Evolutionary conservation across 2,888 invertebrate species (phyloP).

Genomic region (Hofmannophila pseudospretella): DNA sequence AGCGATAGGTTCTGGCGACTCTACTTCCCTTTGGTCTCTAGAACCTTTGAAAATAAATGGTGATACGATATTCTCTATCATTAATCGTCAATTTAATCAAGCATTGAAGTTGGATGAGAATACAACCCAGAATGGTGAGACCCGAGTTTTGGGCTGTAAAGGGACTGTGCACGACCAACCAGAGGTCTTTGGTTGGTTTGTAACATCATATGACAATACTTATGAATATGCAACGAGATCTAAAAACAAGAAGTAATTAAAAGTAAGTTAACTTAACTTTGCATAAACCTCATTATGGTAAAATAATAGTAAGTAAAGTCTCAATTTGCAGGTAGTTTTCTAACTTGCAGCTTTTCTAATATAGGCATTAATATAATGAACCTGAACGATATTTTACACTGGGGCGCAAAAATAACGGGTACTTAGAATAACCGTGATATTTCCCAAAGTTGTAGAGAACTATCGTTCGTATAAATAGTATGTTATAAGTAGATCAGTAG

Average conservation of each 20-base stretch:
- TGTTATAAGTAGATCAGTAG: no score
- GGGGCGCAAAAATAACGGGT: no score
- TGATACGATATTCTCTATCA: constrained; percentile 26
- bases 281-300: no score
- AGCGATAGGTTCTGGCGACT: constrained; percentile 21
- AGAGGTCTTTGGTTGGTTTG: constrained; percentile 18
- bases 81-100: constrained; percentile 25
- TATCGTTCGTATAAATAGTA: no score
- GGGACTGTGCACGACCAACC: constrained; percentile 13
- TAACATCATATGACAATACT: constrained; percentile 6
- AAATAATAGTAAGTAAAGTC: no score
- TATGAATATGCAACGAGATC: background rate
- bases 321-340: no score
- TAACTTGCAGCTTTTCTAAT: no score
- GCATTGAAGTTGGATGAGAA: constrained; percentile 24
- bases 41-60: constrained; percentile 23
- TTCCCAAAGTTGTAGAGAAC: no score
- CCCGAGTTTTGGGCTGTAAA: constrained; percentile 24
- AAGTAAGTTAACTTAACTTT: no score
- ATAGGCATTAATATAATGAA: no score
- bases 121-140: constrained; percentile 17
- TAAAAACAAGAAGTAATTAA: background rate
- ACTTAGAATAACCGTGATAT: no score
- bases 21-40: constrained; percentile 25
- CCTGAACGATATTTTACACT: no score